phyloP scores from a whole-genome alignment of 2,888 invertebrate genomes.

The Doris montereyensis region DNA sequence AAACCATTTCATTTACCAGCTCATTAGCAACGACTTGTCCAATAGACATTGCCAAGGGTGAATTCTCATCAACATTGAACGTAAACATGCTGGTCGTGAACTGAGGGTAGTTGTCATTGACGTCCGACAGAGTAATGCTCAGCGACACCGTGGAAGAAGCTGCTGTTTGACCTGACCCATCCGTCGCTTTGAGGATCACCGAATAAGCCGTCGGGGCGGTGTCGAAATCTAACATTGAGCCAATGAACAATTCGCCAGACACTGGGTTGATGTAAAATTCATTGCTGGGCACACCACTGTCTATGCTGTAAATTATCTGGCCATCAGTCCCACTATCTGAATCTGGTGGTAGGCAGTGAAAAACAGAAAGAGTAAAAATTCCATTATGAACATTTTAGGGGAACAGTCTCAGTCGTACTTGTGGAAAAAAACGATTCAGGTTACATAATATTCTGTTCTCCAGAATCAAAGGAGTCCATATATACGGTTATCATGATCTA shows the following conservation, averaged over 20 bases:
- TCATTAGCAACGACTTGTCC: constrained; percentile 44
- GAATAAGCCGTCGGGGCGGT: constrained; percentile 46
- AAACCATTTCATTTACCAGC: too few relatives aligned
- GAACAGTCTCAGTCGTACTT: constrained; percentile 91
- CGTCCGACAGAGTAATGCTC: constrained; percentile 49
- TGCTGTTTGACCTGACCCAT: constrained; percentile 43
- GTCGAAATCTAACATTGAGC: constrained; percentile 59
- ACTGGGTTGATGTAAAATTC: constrained; percentile 48
- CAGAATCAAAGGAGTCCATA: too few relatives aligned
- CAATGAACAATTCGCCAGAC: constrained; percentile 49
- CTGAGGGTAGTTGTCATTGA: constrained; percentile 54
- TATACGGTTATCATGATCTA: constrained; percentile 52
- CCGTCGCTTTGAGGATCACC: constrained; percentile 50
- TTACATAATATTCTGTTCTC: too few relatives aligned
- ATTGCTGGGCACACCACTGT: constrained; percentile 47
- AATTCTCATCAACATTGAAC: constrained; percentile 51
- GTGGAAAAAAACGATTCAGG: too few relatives aligned
- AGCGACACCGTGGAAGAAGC: constrained; percentile 47
- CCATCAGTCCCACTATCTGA: constrained; percentile 55
- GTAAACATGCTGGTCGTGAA: constrained; percentile 46
- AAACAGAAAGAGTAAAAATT: constrained; percentile 87
- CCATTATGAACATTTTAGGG: too few relatives aligned
- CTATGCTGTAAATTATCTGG: constrained; percentile 52
- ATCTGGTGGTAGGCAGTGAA: constrained; percentile 40
- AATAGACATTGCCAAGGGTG: constrained; percentile 31